These are phyloP conservation scores for Trichogramma pretiosum DNA, from an alignment of 1,140 invertebrate genomes.

Conservation along the genomic window DNA sequence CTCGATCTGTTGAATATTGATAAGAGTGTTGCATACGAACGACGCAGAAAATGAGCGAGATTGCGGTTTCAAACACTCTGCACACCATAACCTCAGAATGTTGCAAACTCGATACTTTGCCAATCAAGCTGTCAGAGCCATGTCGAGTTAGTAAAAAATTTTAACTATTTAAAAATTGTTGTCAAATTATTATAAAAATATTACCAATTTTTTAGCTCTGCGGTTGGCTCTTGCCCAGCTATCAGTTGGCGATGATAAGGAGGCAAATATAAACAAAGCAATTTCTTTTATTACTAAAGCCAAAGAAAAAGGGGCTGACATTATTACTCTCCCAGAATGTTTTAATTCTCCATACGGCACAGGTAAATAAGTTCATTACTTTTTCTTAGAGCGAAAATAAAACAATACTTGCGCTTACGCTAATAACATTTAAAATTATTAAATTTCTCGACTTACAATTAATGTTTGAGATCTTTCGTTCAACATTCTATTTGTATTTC, in stretches of 20 bases:
- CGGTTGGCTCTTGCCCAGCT: slow-evolving; percentile 72
- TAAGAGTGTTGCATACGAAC: no score
- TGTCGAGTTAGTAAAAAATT: slow-evolving; percentile 28
- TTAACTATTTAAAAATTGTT: neutral
- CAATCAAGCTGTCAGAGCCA: slow-evolving; percentile 19
- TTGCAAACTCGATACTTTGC: slow-evolving; percentile 18
- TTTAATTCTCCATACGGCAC: slow-evolving; percentile 93
- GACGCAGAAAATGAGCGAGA: no score
- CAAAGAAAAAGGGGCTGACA: slow-evolving; percentile 61
- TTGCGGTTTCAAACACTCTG: no score
- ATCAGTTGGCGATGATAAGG: slow-evolving; percentile 64
- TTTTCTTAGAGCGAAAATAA: no score
- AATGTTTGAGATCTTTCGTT: neutral
- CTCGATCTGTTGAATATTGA: no score
- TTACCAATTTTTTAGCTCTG: slow-evolving; percentile 31
- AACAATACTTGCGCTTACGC: no score
- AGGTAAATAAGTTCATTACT: slow-evolving; percentile 44
- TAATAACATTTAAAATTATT: no score
- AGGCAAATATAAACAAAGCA: slow-evolving; percentile 65
- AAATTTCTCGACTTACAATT: no score
- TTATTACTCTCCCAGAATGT: slow-evolving; percentile 83
- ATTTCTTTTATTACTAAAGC: slow-evolving; percentile 64
- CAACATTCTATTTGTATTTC: no score
- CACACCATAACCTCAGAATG: slow-evolving; percentile 29
- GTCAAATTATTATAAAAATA: neutral